A percentile compares a stretch with the other conserved stretches of the same genome.
Evolutionary conservation across 37 sponge, comb jelly and placozoan genomes (phyloP).

Genomic region (Oopsacas minuta): DNA sequence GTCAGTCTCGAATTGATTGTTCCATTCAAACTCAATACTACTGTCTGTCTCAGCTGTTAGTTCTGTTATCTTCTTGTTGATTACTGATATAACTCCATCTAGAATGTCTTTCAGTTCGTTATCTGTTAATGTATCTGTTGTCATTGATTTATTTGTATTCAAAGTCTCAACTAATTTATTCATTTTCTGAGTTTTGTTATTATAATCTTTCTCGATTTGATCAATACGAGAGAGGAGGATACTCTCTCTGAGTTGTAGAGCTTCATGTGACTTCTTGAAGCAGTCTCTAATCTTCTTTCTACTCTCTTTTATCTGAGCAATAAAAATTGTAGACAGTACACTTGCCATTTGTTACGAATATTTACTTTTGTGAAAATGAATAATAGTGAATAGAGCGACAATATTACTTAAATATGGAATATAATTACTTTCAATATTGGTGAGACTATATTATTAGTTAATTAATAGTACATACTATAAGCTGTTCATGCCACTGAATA

Average conservation of each 20-base stretch:
- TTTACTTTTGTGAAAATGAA: no score
- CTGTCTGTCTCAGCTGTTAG: not conserved
- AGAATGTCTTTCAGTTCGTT: not conserved
- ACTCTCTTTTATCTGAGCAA: not conserved
- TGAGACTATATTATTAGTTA: no score
- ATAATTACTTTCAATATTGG: no score
- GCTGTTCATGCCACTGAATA: no score
- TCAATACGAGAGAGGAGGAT: not conserved
- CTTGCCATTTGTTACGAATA: no score
- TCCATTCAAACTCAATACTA: not conserved
- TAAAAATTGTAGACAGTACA: not conserved
- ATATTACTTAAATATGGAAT: no score
- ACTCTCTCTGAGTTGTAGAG: not conserved
- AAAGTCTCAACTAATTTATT: not conserved
- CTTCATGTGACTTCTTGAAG: not conserved
- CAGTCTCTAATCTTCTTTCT: not conserved
- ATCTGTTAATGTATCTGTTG: not conserved
- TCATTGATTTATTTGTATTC: not conserved
- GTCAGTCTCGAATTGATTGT: not conserved
- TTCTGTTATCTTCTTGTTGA: not conserved
- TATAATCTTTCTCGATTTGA: not conserved
- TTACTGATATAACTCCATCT: not conserved
- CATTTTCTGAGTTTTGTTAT: not conserved
- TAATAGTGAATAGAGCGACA: no score
- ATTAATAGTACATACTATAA: no score